These are phyloP conservation scores for Cantharis rustica DNA, from an alignment of 2,888 invertebrate genomes.

Conservation along the genomic window DNA sequence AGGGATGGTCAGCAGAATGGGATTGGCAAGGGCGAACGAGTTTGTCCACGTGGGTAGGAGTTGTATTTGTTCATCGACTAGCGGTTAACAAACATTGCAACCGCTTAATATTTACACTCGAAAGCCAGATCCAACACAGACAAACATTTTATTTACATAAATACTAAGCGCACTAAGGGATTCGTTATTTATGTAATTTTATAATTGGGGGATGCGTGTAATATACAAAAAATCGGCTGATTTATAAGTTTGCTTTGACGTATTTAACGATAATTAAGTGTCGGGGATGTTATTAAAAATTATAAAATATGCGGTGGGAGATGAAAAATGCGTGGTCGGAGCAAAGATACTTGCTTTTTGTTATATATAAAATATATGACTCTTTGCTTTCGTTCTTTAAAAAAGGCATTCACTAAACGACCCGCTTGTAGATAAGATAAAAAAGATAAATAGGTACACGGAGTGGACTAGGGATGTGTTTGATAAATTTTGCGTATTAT, in stretches of 20 bases:
- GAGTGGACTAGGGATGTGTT: slow-evolving; percentile 6
- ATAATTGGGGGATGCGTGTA: slow-evolving; percentile 6
- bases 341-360: slow-evolving; percentile 16
- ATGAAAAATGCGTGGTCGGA: not conserved
- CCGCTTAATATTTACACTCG: slow-evolving; percentile 22
- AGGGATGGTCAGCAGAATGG: slow-evolving; percentile 18
- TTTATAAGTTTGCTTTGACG: not conserved
- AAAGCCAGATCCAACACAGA: slow-evolving; percentile 14
- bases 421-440: slow-evolving; percentile 27
- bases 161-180: slow-evolving; percentile 3
- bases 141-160: slow-evolving; percentile 10
- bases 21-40: slow-evolving; percentile 13
- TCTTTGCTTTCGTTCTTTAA: slow-evolving; percentile 20
- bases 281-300: not conserved
- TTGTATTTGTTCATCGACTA: slow-evolving; percentile 26
- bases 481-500: slow-evolving; percentile 22
- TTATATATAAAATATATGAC: slow-evolving; percentile 19
- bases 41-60: slow-evolving; percentile 13
- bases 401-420: slow-evolving; percentile 20
- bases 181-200: slow-evolving; percentile 11
- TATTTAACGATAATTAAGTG: slow-evolving; percentile 1
- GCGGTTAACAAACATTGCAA: slow-evolving; percentile 23
- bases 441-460: slow-evolving; percentile 27
- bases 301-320: not conserved
- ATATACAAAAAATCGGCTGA: not conserved